A percentile compares a stretch with the other conserved stretches of the same genome.
Evolutionary conservation across 2,797 vertebrate species (phyloP).

Genomic region (Darevskia mixta): DNA sequence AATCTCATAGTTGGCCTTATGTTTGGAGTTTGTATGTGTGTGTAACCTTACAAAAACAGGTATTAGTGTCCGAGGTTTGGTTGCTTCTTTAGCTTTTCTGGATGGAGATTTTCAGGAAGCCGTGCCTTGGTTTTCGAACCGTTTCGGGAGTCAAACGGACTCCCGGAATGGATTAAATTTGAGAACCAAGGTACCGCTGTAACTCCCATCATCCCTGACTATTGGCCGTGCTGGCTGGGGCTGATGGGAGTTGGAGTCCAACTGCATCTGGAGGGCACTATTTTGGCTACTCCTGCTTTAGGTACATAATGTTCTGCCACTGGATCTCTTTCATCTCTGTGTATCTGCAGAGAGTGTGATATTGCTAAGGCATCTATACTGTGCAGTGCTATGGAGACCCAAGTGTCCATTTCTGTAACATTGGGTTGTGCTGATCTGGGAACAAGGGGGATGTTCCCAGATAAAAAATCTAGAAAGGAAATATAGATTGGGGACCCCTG

Average conservation of each 20-base stretch:
- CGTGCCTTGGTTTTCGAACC: background rate
- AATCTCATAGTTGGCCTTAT: background rate
- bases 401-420: background rate
- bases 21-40: background rate
- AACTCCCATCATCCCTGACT: background rate
- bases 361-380: background rate
- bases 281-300: background rate
- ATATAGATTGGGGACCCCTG: background rate
- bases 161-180: too few species aligned
- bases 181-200: background rate
- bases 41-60: background rate
- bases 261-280: too few species aligned
- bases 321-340: background rate
- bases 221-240: too few species aligned
- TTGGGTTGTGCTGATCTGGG: background rate
- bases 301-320: background rate
- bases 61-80: background rate
- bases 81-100: background rate
- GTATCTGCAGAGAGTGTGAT: background rate
- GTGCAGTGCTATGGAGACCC: background rate
- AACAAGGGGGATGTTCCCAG: background rate
- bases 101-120: background rate
- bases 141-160: too few species aligned
- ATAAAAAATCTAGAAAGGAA: background rate
- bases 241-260: too few species aligned